Conservation (phyloP, 1,140 invertebrate genomes). For the Scaptomyza montana region DNA sequence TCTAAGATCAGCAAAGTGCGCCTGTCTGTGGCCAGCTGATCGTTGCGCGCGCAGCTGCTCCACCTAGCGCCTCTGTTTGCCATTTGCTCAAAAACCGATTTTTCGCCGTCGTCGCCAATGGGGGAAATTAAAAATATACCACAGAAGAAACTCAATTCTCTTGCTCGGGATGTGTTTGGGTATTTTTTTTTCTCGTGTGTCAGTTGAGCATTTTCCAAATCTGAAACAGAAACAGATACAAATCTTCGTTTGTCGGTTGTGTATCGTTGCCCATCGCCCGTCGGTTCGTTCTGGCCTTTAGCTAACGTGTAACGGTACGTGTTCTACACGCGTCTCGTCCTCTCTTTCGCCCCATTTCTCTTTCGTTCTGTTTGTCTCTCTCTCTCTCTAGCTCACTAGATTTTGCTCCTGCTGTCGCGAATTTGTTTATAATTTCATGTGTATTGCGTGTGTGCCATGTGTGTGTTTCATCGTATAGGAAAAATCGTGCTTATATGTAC, state of each 20-base stretch:
- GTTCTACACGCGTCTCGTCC: slow-evolving; percentile 32
- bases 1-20: slow-evolving; percentile 20
- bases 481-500: slow-evolving; percentile 37
- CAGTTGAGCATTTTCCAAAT: slow-evolving; percentile 66
- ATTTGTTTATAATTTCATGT: slow-evolving; percentile 67
- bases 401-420: slow-evolving; percentile 55
- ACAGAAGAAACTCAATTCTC: slow-evolving; percentile 54
- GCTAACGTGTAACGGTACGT: slow-evolving; percentile 66
- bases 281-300: slow-evolving; percentile 48
- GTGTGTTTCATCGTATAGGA: slow-evolving; percentile 44
- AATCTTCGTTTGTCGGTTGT: slow-evolving; percentile 83
- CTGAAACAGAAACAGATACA: slow-evolving; percentile 77
- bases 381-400: slow-evolving; percentile 6
- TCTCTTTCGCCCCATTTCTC: slow-evolving; percentile 10
- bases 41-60: slow-evolving; percentile 69
- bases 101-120: slow-evolving; percentile 44
- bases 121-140: slow-evolving; percentile 74
- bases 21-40: slow-evolving; percentile 50
- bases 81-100: slow-evolving; percentile 55
- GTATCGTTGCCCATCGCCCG: slow-evolving; percentile 55
- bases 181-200: slow-evolving; percentile 12
- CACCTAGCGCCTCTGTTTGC: slow-evolving; percentile 39
- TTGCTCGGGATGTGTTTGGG: slow-evolving; percentile 23
- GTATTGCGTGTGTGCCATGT: slow-evolving; percentile 42
- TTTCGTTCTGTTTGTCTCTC: slow-evolving; percentile 13